A percentile compares a stretch with the other conserved stretches of the same genome.
phyloP scores from a whole-genome alignment of 2,888 invertebrate species.

The Xanthorhoe designata region DNA sequence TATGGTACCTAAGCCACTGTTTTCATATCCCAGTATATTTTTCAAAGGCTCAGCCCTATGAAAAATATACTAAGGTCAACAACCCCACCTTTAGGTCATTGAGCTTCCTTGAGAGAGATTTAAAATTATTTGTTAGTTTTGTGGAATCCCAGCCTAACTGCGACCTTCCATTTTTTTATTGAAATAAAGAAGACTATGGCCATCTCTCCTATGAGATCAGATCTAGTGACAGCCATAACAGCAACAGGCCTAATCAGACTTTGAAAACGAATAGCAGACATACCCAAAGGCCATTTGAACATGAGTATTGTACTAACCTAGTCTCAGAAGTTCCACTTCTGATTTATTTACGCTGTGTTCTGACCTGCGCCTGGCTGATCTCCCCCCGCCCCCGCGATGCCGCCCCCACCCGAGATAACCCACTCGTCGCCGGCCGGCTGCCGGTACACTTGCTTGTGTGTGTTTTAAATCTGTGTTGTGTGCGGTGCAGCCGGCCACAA shows the following conservation, averaged over 20 bases:
- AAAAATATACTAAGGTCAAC: neutral
- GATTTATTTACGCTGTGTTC: constrained; percentile 25
- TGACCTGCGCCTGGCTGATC: constrained; percentile 21
- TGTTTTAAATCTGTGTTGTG: constrained; percentile 39
- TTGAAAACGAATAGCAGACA: no score
- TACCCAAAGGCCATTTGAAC: no score
- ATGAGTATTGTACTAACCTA: no score
- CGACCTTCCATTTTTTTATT: no score
- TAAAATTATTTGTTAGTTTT: neutral
- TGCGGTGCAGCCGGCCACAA: constrained; percentile 38
- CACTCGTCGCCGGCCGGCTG: constrained; percentile 43
- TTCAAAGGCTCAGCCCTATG: no score
- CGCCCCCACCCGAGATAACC: constrained; percentile 35
- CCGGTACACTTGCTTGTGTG: constrained; percentile 42
- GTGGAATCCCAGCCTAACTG: no score
- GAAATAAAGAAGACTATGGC: no score
- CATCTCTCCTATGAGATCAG: no score
- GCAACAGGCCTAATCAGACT: no score
- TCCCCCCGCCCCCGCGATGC: constrained; percentile 20
- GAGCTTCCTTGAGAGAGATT: no score
- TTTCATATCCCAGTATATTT: no score
- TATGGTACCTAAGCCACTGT: neutral
- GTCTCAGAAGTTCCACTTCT: constrained; percentile 3
- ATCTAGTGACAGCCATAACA: no score
- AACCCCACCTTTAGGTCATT: neutral